These are phyloP conservation scores for Trachemys scripta DNA, from an alignment of 2,113 vertebrate species.

Conservation along the genomic window DNA sequence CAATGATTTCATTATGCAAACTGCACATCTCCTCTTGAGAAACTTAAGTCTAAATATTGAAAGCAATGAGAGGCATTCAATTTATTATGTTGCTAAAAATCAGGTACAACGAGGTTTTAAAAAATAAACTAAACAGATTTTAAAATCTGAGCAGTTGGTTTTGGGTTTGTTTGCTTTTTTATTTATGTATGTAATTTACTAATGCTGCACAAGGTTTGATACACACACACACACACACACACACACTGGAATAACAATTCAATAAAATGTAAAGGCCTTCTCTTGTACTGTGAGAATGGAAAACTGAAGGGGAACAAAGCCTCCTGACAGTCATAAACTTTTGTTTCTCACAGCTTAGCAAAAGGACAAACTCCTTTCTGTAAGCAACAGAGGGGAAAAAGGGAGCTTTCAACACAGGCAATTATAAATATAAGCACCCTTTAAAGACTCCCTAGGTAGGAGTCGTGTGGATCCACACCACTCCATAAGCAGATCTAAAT, in stretches of 20 bases:
- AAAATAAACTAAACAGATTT: conserved; percentile 29
- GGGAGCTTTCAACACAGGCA: neutral
- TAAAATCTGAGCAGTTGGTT: conserved; percentile 39
- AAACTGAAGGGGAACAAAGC: conserved; percentile 57
- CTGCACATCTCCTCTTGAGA: conserved; percentile 23
- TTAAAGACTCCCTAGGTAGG: neutral
- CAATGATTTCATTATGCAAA: conserved; percentile 40
- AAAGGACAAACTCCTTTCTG: neutral
- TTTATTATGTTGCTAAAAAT: conserved; percentile 52
- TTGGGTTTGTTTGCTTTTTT: conserved; percentile 1
- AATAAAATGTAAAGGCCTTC: conserved; percentile 50
- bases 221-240: neutral
- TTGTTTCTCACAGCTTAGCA: neutral
- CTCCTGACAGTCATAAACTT: conserved; percentile 47
- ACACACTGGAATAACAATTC: conserved; percentile 17
- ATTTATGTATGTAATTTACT: conserved; percentile 44
- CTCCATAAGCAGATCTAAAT: neutral
- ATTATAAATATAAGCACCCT: conserved; percentile 5
- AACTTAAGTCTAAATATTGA: conserved; percentile 8
- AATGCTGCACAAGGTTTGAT: neutral
- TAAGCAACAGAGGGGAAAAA: neutral
- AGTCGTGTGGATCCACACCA: neutral
- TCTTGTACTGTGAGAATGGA: conserved; percentile 45
- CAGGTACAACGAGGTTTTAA: conserved; percentile 26
- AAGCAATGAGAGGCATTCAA: neutral